phyloP scores from a whole-genome alignment of 2,888 invertebrate species.

The Sepioteuthis lessoniana region DNA sequence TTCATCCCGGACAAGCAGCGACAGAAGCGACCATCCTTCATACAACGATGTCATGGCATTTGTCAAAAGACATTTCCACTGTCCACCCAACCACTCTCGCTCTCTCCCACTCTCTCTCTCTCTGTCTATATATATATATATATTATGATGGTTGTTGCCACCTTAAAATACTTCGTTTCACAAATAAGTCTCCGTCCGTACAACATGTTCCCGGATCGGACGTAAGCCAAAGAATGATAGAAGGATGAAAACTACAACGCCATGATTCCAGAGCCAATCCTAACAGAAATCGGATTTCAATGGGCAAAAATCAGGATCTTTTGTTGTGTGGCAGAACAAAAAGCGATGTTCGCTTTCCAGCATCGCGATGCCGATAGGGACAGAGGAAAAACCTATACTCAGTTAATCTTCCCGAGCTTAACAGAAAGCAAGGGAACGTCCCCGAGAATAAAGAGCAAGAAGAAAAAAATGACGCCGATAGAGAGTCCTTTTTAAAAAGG shows the following conservation, averaged over 20 bases:
- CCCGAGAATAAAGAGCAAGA: background rate
- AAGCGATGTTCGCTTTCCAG: background rate
- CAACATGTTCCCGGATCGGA: background rate
- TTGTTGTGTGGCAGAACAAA: background rate
- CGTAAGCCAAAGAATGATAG: background rate
- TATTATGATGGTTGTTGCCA: background rate
- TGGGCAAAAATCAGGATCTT: background rate
- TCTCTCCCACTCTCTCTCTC: fast-evolving
- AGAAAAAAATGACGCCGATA: background rate
- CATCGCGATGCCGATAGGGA: background rate
- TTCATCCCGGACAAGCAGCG: background rate
- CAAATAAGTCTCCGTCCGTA: background rate
- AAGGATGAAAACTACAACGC: too few species aligned
- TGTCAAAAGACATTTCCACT: background rate
- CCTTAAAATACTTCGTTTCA: background rate
- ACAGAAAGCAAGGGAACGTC: background rate
- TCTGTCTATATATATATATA: too few species aligned
- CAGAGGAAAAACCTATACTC: background rate
- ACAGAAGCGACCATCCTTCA: background rate
- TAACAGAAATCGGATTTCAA: background rate
- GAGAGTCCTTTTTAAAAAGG: too few species aligned
- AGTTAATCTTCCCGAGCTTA: background rate
- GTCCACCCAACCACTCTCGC: background rate
- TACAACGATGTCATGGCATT: too few species aligned
- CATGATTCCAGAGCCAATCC: background rate